Evolutionary conservation across 1,140 invertebrate species (phyloP), one percentile per base, ranked within the genome.

Genomic region (Meteorus sp.): DNA sequence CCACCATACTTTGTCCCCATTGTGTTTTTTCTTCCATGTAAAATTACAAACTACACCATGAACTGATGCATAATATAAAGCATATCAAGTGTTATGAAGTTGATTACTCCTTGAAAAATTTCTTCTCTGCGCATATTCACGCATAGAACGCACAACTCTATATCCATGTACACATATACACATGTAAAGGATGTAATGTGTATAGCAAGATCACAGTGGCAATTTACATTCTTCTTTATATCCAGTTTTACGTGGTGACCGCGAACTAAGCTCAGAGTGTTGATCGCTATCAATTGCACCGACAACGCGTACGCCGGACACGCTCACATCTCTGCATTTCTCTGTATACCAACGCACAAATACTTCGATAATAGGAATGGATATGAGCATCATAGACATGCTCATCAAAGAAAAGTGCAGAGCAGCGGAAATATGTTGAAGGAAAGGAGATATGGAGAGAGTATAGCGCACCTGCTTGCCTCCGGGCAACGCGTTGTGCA

Each of bases 391-490:
- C 54, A 51, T 57, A 48, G 31, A 45, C 54, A 31, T 19, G 33
- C 19, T 51, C 44, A 55, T 60, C 44, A 47, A 22, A 6, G 13
- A 7, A 50, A 44, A 29, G 13, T 20, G 31, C 22, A 19, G 8
- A 11, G 13, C 47, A 52, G 50, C 17, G 17, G 27, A 41, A 15
- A 50, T 17, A 23, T 17, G 7, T 9, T 9, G 20, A 29, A 58
- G 13, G 61, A 54, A 53, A 39, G 58, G 48, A 63, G 43, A 45
- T n/a, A n/a, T n/a, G 57, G 58, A 68, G 58, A 65, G 65, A 68
- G 64, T 61, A 60, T 59, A 59, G 64, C 61, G 69, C 70, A 71
- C 70, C 71, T 73, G 70, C 69, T 69, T 59, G 71, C 70, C 69
- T 53, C 58, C 17, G 59, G 69, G 69, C 67, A 64, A 65, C 53